Conservation (phyloP, 2,113 vertebrate species). For the Planiliza haematocheilus region DNA sequence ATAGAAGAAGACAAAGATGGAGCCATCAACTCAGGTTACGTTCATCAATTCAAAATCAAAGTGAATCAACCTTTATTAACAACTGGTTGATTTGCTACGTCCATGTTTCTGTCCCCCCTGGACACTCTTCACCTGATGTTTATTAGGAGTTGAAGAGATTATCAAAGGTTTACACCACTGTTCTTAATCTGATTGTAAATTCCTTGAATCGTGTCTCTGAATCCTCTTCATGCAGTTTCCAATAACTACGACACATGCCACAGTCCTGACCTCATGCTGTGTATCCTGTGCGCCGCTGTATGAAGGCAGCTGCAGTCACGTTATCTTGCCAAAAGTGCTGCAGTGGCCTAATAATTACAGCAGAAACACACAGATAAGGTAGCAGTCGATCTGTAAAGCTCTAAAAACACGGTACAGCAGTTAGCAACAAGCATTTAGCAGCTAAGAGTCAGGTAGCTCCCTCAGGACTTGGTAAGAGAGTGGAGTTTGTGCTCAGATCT, state of each 20-base stretch:
- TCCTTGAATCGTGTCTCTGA: not conserved
- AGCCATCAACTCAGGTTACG: too few species aligned
- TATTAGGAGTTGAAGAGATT: too few species aligned
- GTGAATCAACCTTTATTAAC: too few species aligned
- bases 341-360: conserved; percentile 64
- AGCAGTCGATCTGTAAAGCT: not conserved
- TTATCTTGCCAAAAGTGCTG: conserved; percentile 39
- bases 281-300: conserved; percentile 2
- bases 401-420: not conserved
- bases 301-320: conserved; percentile 35
- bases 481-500: not conserved
- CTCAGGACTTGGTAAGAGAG: not conserved
- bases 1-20: too few species aligned
- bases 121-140: too few species aligned
- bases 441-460: too few species aligned
- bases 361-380: conserved; percentile 26
- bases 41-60: too few species aligned
- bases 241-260: not conserved
- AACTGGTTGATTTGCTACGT: too few species aligned
- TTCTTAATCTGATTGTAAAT: too few species aligned
- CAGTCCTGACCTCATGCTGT: not conserved
- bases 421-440: too few species aligned
- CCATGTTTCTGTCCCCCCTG: too few species aligned
- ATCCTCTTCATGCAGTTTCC: conserved; percentile 4
- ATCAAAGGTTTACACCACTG: too few species aligned